Conservation (phyloP, 2,113 vertebrate genomes). For the Sclerurus mexicanus region DNA sequence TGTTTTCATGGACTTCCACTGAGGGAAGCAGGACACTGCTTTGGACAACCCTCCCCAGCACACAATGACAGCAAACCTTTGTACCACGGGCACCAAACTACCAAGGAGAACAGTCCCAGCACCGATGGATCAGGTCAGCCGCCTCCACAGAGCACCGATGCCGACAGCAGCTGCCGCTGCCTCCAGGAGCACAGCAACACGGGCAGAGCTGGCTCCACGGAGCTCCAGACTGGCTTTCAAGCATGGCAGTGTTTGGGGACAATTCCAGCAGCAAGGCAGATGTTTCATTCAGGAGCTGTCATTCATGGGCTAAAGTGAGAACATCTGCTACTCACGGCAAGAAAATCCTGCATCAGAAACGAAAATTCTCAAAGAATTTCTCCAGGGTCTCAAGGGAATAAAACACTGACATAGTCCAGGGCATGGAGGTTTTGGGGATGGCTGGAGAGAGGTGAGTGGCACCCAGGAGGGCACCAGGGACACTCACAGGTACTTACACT, state of each 20-base stretch:
- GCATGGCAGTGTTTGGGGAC: not conserved
- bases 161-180: not conserved
- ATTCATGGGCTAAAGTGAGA: not conserved
- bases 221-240: rapidly evolving
- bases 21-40: not conserved
- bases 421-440: not conserved
- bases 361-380: not conserved
- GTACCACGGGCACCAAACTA: rapidly evolving
- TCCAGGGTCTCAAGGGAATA: rapidly evolving
- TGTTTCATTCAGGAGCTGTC: not conserved
- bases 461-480: rapidly evolving
- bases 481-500: not conserved
- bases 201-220: not conserved
- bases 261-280: not conserved
- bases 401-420: too few species aligned
- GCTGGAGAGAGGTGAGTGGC: not conserved
- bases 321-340: not conserved
- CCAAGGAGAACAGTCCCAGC: not conserved
- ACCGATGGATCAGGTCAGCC: rapidly evolving
- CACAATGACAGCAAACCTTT: rapidly evolving
- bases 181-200: not conserved
- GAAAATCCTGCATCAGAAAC: not conserved
- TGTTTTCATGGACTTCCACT: not conserved
- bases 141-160: rapidly evolving
- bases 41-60: not conserved